These are phyloP conservation scores for Peromyscus nudipes DNA, from an alignment of 2,797 vertebrate genomes.

Conservation along the genomic window DNA sequence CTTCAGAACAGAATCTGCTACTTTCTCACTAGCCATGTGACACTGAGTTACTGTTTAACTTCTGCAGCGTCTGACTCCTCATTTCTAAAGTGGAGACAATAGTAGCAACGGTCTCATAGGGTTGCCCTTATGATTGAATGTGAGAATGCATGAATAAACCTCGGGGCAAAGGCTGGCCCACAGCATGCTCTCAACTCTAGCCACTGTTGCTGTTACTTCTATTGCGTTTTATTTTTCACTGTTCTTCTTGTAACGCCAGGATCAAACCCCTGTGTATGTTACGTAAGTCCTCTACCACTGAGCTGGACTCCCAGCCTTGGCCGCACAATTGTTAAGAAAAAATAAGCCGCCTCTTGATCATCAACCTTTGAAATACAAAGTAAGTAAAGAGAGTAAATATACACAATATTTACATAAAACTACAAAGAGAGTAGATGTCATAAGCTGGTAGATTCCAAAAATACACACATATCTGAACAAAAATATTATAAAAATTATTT, in stretches of 20 bases:
- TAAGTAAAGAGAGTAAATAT: neutral
- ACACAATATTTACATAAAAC: neutral
- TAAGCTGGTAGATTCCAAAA: slow-evolving; percentile 35
- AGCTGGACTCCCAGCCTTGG: neutral
- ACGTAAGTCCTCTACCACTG: neutral
- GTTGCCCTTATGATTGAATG: neutral
- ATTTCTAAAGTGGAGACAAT: slow-evolving; percentile 17
- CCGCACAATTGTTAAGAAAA: neutral
- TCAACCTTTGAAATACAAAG: neutral
- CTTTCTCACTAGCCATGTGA: neutral
- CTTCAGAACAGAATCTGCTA: neutral
- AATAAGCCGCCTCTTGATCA: neutral
- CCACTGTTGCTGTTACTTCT: neutral
- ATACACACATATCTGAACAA: neutral
- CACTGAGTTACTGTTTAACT: neutral
- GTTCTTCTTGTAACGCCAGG: neutral
- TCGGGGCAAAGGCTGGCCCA: neutral
- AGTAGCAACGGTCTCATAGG: neutral
- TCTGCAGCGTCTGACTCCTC: neutral
- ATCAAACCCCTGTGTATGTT: neutral
- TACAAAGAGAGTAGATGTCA: neutral
- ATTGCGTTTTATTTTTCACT: neutral
- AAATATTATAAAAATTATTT: neutral
- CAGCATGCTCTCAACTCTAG: slow-evolving; percentile 18
- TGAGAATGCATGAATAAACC: neutral